Evolutionary conservation across 2,888 invertebrate species (phyloP).

Genomic region (Tetanocera ferruginea): DNA sequence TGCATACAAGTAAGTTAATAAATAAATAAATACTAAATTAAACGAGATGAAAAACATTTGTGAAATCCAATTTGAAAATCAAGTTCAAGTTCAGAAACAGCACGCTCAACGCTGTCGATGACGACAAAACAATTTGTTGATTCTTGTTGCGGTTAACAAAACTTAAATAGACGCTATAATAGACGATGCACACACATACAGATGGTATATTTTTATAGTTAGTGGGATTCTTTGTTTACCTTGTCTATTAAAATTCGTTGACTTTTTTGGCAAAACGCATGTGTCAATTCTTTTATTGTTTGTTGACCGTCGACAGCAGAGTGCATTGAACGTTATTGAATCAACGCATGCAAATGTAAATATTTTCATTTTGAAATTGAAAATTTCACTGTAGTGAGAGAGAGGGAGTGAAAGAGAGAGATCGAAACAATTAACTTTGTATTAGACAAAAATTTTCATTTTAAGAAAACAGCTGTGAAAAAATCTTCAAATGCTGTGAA

Average conservation of each 20-base stretch:
- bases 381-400: no score
- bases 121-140: conserved; percentile 11
- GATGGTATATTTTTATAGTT: neutral
- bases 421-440: no score
- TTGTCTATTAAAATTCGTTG: neutral
- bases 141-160: neutral
- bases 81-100: conserved; percentile 33
- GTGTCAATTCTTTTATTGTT: no score
- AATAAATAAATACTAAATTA: neutral
- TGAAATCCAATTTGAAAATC: conserved; percentile 11
- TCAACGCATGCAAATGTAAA: no score
- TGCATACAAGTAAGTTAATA: neutral
- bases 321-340: no score
- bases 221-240: neutral
- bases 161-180: neutral
- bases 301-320: no score
- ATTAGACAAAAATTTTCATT: no score
- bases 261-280: conserved; percentile 21
- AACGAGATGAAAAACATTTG: neutral
- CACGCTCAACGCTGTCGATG: neutral
- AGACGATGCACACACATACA: no score
- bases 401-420: no score
- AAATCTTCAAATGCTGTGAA: no score
- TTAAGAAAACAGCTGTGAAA: no score
- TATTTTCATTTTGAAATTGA: no score